Base-by-base conservation (phyloP, 2,113 vertebrate genomes). In the Tautogolabrus adspersus region DNA sequence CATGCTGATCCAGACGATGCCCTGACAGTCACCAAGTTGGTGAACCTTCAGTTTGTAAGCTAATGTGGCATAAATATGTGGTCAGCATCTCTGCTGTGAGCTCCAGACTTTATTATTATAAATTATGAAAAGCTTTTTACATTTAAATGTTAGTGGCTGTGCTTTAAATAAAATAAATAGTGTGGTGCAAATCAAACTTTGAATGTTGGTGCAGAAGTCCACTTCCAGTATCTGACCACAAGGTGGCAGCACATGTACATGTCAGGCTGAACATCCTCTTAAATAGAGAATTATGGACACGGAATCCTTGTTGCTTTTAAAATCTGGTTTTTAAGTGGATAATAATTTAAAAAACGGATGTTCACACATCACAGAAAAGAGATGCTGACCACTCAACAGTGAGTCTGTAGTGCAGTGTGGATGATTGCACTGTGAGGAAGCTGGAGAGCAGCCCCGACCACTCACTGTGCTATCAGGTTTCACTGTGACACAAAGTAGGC, bases 41-140 rank as follows among this genome's bases (percentile, higher is more conserved):
- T 81, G 58, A 44, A 77, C 70, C 67, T 65, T 71, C 54, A 75
- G 74, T 81, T 85, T 80, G 71, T 54, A 73, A 66, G 68, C 66
- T 75, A 26, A 87, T 79, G 69, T 77, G 79, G 61, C 67, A 58
- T 54, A 49, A 75, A 81, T 83, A 46, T 76, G 83, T 84, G 88
- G 55, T 87, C 66, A 38, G 86, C 90, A 80, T 81, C 83, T 91
- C 85, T 90, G 63, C 88, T 85, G 81, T 87, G 70, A 81, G 55
- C 44, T 65, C 60, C 56, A 70, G 16, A 68, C 66, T 55, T 66
- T 26, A 22, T 23, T 30, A 80, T 73, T 64, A 80, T 69, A 54
- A 67, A 77, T 75, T 76, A 77, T 60, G 82, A 72, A 18, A 68
- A 66, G 82, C 37, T 83, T 92, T 88, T 89, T 71, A 81, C 91